A percentile compares a stretch with the other conserved stretches of the same genome.
phyloP scores from a whole-genome alignment of 2,113 vertebrate genomes.

The Andinoacara biseriatus region DNA sequence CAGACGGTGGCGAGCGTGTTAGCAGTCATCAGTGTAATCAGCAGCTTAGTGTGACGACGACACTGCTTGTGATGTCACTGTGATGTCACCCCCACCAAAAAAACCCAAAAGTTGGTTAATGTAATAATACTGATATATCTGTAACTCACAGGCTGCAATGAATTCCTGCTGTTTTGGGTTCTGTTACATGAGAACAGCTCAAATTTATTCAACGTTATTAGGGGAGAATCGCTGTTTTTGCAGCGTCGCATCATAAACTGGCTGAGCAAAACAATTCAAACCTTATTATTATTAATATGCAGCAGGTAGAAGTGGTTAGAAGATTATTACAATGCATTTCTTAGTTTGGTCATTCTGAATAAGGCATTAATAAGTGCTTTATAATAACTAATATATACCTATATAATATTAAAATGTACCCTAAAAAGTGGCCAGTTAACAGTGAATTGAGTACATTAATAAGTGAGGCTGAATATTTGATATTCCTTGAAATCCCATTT shows the following conservation, averaged over 20 bases:
- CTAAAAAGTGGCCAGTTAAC: neutral
- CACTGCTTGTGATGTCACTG: neutral
- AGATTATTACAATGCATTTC: neutral
- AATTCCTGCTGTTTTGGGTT: neutral
- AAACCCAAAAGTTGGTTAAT: neutral
- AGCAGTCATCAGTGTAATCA: neutral
- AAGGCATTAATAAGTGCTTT: neutral
- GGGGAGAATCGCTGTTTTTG: neutral
- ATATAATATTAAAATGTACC: neutral
- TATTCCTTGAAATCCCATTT: neutral
- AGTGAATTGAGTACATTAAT: neutral
- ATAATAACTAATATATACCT: neutral
- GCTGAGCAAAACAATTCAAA: neutral
- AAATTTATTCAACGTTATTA: neutral
- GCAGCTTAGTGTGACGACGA: neutral
- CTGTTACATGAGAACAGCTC: neutral
- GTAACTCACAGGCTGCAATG: neutral
- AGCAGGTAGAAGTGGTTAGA: neutral
- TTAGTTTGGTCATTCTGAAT: neutral
- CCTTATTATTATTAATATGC: neutral
- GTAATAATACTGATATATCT: neutral
- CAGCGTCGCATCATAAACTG: too few species aligned
- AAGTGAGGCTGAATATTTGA: slow-evolving; percentile 8
- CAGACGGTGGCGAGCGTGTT: neutral
- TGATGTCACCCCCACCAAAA: too few species aligned